Conservation (phyloP, 1,140 invertebrate genomes). For the Neoseiulus cucumeris region DNA sequence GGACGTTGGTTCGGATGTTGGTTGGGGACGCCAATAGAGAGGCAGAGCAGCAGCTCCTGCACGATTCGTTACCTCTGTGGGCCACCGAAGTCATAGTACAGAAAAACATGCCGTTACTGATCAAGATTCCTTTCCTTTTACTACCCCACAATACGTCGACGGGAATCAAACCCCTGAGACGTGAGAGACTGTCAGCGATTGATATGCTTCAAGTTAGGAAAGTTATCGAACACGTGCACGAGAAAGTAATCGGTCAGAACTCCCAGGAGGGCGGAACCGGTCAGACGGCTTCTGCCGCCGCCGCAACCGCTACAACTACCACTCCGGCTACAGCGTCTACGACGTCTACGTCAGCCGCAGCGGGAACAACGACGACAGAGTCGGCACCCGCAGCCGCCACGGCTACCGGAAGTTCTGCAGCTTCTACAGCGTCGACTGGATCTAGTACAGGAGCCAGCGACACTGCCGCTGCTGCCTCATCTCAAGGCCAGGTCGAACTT, state of each 20-base stretch:
- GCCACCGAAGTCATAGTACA: slow-evolving; percentile 75
- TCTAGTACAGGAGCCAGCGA: too few relatives aligned
- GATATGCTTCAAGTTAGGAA: slow-evolving; percentile 97
- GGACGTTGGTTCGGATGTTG: slow-evolving; percentile 69
- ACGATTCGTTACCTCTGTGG: slow-evolving; percentile 89
- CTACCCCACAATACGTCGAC: slow-evolving; percentile 63
- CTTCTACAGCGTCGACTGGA: background rate
- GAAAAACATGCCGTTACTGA: slow-evolving; percentile 82
- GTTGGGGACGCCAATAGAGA: slow-evolving; percentile 87
- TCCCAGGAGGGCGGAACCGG: slow-evolving; percentile 16
- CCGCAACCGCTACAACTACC: slow-evolving; percentile 10
- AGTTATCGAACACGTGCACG: slow-evolving; percentile 97
- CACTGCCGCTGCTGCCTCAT: too few relatives aligned
- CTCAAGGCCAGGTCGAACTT: slow-evolving; percentile 80
- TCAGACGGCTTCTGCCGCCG: slow-evolving; percentile 17
- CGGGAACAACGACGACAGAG: slow-evolving; percentile 19
- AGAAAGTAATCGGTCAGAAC: slow-evolving; percentile 53
- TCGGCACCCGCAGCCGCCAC: slow-evolving; percentile 14
- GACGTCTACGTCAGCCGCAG: background rate
- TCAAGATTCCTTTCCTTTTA: slow-evolving; percentile 92
- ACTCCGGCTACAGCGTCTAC: background rate
- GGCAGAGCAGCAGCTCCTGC: slow-evolving; percentile 71
- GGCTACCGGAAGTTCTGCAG: background rate
- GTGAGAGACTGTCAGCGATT: slow-evolving; percentile 89
- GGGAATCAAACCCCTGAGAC: slow-evolving; percentile 74